These are phyloP conservation scores for Phania funesta DNA, from an alignment of 2,888 invertebrate genomes.

Conservation along the genomic window DNA sequence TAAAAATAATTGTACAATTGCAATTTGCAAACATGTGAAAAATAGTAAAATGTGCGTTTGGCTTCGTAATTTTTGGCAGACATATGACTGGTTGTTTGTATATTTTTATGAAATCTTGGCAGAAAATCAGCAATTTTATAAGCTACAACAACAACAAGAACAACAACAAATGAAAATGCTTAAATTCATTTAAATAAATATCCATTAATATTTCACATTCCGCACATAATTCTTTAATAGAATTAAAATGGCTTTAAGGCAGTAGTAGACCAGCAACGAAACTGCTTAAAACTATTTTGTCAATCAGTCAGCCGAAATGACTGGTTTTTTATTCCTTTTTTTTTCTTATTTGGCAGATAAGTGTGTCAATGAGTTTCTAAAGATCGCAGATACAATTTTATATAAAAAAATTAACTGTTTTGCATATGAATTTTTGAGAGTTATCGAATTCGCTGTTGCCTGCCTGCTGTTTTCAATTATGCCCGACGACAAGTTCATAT, in stretches of 20 bases:
- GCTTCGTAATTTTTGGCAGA: constrained; percentile 20
- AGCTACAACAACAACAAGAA: not conserved
- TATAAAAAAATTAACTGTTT: no score
- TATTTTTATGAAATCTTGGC: constrained; percentile 28
- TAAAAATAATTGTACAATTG: constrained; percentile 55
- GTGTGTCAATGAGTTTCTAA: constrained; percentile 36
- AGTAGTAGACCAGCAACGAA: constrained; percentile 4
- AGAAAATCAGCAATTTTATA: constrained; percentile 14
- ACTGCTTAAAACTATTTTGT: not conserved
- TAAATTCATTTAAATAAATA: constrained; percentile 1
- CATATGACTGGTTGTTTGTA: constrained; percentile 46
- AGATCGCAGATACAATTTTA: no score
- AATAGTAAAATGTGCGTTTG: constrained; percentile 1
- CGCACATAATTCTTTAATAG: not conserved
- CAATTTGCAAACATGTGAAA: constrained; percentile 56
- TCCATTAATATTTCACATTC: constrained; percentile 31
- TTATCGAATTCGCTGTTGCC: not conserved
- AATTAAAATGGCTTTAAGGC: constrained; percentile 35
- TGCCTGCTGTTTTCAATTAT: not conserved
- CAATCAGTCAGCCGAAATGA: constrained; percentile 24
- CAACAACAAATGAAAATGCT: not conserved
- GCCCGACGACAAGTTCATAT: constrained; percentile 17
- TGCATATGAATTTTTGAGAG: not conserved
- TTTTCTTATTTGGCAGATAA: constrained; percentile 5
- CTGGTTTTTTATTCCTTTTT: not conserved